Evolutionary conservation across 1,140 invertebrate species (phyloP), one percentile per base, ranked within the genome.

Genomic region (Riptortus pedestris): DNA sequence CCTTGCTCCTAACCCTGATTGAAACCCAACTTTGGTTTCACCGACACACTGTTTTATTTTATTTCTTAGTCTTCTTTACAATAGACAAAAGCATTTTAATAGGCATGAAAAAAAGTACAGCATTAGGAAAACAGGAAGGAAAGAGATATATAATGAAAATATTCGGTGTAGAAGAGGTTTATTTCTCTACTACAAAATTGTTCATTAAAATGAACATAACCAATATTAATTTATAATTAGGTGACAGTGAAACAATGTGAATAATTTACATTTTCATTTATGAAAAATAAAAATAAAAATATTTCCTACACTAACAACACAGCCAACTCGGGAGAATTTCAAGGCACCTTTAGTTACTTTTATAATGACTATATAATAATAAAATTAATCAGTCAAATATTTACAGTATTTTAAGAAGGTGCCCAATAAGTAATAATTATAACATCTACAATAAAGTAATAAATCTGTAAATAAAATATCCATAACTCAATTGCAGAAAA

Each of bases 151-250:
- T 47, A 47, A 47, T 47, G 22, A n/a, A 47, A 47, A 11, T 47
- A 9, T 20, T 47, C 45, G n/a, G 45, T 47, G 45, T n/a, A 47
- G 45, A 47, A 47, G 45, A 47, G 45, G 22, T 47, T 47, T 47
- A 47, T 47, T 47, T 47, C 45, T 47, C 45, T 20, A 9, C 45
- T 47, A 47, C 45, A 47, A 12, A 47, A 47, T 47, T 47, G 18
- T 22, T 47, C 22, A 47, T 47, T 47, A 47, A 47, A 47, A 47
- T 20, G 18, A 47, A 47, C 45, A 47, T 20, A 22, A 47, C 18
- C 18, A 47, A 47, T 22, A 47, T 2, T 47, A 20, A 2, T 5
- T 47, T 20, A 47, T 20, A 1, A n/a, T 47, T 20, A 47, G 18
- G 45, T 47, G 45, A 47, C 7, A 47, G 45, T 47, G 22, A 20